phyloP scores from a whole-genome alignment of 2,113 vertebrate species.

The Pyxicephalus adspersus region DNA sequence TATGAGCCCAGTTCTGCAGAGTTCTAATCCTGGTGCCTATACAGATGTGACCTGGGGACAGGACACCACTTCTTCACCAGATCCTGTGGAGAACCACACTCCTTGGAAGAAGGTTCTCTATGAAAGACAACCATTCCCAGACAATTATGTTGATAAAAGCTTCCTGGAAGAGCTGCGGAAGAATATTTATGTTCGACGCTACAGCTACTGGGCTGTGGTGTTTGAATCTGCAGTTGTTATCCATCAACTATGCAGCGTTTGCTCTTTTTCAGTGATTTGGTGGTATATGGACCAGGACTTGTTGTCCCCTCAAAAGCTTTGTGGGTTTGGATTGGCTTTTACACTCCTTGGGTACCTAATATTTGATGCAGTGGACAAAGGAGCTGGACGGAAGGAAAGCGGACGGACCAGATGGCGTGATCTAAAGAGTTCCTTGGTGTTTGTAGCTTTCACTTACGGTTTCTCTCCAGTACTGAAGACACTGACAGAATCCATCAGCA shows the following conservation, averaged over 20 bases:
- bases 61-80: background rate
- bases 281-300: constrained; percentile 90
- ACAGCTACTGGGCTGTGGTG: constrained; percentile 87
- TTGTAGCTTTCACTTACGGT: constrained; percentile 91
- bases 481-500: constrained; percentile 93
- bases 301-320: constrained; percentile 79
- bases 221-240: constrained; percentile 87
- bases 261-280: constrained; percentile 90
- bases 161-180: constrained; percentile 91
- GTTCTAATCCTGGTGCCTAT: background rate
- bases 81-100: background rate
- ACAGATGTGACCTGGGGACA: background rate
- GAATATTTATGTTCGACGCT: constrained; percentile 86
- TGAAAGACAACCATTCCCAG: constrained; percentile 88
- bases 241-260: constrained; percentile 93
- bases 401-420: constrained; percentile 82
- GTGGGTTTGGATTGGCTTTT: constrained; percentile 74
- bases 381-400: constrained; percentile 64
- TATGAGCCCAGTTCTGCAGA: constrained; percentile 42
- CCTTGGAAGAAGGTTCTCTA: constrained; percentile 91
- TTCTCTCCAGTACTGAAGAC: constrained; percentile 94
- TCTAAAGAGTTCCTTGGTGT: constrained; percentile 88
- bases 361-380: constrained; percentile 76
- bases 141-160: constrained; percentile 92
- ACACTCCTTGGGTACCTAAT: constrained; percentile 85